These are phyloP conservation scores for Zelostemma sp. DNA, from an alignment of 1,140 invertebrate genomes.

Conservation along the genomic window DNA sequence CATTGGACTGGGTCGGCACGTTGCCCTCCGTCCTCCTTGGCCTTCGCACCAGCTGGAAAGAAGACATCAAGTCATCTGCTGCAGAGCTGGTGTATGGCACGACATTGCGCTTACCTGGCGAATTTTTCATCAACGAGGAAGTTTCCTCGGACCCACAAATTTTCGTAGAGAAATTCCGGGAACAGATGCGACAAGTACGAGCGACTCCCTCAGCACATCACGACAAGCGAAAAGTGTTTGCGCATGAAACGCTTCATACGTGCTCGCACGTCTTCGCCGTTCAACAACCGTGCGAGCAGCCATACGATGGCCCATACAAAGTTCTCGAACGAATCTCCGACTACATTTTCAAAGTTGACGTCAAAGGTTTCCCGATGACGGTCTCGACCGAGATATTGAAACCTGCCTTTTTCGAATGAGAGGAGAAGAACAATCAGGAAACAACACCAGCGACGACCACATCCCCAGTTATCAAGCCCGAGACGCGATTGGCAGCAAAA, in stretches of 20 bases:
- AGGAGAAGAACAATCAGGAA: no score
- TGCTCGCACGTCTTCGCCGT: conserved; percentile 47
- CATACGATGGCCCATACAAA: conserved; percentile 25
- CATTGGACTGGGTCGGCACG: conserved; percentile 46
- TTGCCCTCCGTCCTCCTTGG: conserved; percentile 52
- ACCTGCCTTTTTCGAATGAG: neutral
- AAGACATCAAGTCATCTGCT: conserved; percentile 36
- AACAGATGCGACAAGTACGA: conserved; percentile 25
- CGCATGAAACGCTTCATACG: conserved; percentile 19
- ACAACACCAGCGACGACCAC: no score
- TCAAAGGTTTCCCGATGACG: neutral
- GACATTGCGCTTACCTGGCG: conserved; percentile 35
- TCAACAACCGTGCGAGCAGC: conserved; percentile 2
- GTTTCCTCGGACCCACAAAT: conserved; percentile 2
- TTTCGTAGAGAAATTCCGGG: conserved; percentile 36
- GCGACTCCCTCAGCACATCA: conserved; percentile 27
- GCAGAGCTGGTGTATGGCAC: conserved; percentile 47
- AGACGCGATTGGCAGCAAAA: no score
- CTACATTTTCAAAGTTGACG: neutral
- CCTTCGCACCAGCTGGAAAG: conserved; percentile 40
- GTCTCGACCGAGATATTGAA: neutral
- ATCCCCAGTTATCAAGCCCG: no score
- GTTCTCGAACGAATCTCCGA: neutral
- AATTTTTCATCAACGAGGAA: conserved; percentile 34
- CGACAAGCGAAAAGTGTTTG: conserved; percentile 29